A percentile compares a stretch with the other conserved stretches of the same genome.
phyloP scores from a whole-genome alignment of 2,888 invertebrate genomes.

The Pollenia labialis region DNA sequence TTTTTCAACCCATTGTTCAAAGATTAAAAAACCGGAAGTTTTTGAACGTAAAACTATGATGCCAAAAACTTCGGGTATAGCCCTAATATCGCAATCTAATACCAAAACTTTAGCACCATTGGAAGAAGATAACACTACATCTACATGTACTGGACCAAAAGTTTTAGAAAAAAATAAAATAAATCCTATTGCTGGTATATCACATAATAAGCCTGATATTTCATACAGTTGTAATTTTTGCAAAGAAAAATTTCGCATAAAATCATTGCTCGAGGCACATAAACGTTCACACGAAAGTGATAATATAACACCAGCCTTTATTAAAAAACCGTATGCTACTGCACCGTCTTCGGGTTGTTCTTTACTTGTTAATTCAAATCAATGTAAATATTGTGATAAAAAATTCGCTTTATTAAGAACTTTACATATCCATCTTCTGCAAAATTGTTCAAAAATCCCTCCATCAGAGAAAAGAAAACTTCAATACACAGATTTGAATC shows the following conservation, averaged over 20 bases:
- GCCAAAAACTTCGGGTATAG: conserved; percentile 15
- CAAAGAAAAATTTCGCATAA: conserved; percentile 76
- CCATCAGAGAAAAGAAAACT: conserved; percentile 81
- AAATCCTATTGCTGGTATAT: neutral
- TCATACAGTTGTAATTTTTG: conserved; percentile 77
- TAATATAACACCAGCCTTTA: conserved; percentile 49
- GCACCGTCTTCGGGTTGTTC: neutral
- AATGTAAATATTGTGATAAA: conserved; percentile 82
- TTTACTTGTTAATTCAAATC: conserved; percentile 57
- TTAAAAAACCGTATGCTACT: conserved; percentile 53
- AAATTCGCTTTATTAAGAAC: conserved; percentile 80
- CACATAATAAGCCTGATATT: conserved; percentile 6
- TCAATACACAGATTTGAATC: conserved; percentile 79
- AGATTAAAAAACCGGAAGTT: conserved; percentile 31
- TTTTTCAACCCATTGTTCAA: neutral
- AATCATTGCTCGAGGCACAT: conserved; percentile 78
- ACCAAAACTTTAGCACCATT: neutral
- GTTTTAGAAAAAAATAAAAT: conserved; percentile 25
- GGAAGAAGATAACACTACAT: conserved; percentile 12
- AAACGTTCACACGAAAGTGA: conserved; percentile 77
- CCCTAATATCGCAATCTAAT: conserved; percentile 6
- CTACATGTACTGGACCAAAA: neutral
- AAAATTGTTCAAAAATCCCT: conserved; percentile 82
- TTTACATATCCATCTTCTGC: conserved; percentile 80
- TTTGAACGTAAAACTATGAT: conserved; percentile 58